Conservation (phyloP, 2,888 invertebrate species). For the Didymodactylos carnosus region DNA sequence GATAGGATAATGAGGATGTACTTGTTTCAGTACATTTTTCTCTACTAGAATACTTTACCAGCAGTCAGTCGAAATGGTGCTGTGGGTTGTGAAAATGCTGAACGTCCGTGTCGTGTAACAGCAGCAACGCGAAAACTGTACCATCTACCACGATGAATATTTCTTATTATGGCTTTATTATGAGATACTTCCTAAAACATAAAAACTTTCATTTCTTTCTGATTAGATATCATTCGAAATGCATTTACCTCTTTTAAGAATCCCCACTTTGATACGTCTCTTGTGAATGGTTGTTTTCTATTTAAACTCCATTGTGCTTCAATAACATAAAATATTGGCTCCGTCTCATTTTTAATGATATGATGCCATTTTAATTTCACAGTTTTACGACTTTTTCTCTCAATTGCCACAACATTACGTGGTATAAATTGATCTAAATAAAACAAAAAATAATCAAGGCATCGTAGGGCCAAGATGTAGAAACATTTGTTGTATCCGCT, state of each 20-base stretch:
- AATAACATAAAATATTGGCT: neutral
- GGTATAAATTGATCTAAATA: too few species aligned
- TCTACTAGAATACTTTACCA: neutral
- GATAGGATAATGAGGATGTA: neutral
- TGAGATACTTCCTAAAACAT: neutral
- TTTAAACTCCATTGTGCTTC: neutral
- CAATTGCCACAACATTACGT: neutral
- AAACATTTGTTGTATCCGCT: too few species aligned
- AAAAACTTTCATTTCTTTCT: too few species aligned
- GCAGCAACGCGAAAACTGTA: slow-evolving; percentile 29
- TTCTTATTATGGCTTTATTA: neutral
- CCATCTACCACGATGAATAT: slow-evolving; percentile 19
- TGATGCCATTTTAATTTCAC: neutral
- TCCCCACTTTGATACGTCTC: neutral
- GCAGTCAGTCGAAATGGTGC: slow-evolving; percentile 12
- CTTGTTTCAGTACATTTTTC: neutral
- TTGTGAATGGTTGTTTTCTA: neutral
- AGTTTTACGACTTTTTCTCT: neutral
- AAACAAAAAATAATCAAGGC: too few species aligned
- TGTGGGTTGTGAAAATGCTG: slow-evolving; percentile 25
- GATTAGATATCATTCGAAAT: too few species aligned
- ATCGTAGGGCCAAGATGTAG: too few species aligned
- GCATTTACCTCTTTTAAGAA: neutral
- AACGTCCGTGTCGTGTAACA: slow-evolving; percentile 24
- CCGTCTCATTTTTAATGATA: neutral